Conservation (phyloP, 2,888 invertebrate species). For the Kryphioiulus occultus region DNA sequence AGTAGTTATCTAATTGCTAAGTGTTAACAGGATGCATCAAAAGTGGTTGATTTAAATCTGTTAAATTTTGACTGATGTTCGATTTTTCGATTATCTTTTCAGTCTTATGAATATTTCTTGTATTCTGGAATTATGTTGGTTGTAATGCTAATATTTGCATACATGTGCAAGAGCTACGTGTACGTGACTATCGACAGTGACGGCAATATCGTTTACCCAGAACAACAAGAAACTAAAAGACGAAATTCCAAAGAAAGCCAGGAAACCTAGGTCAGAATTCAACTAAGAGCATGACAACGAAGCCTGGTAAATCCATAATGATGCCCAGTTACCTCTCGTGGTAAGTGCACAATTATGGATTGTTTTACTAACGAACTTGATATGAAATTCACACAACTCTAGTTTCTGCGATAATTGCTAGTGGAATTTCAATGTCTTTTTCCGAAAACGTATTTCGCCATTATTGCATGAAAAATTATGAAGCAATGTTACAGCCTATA, state of each 20-base stretch:
- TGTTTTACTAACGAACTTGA: too few relatives aligned
- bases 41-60: too few relatives aligned
- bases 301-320: not conserved
- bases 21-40: too few relatives aligned
- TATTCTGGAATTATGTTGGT: constrained; percentile 85
- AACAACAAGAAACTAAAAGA: not conserved
- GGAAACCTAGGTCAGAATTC: not conserved
- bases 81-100: constrained; percentile 61
- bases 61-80: not conserved
- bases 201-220: constrained; percentile 36
- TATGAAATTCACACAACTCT: too few relatives aligned
- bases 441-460: too few relatives aligned
- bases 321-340: too few relatives aligned
- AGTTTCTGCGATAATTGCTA: too few relatives aligned
- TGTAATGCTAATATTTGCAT: constrained; percentile 81
- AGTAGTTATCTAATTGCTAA: not conserved
- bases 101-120: constrained; percentile 86
- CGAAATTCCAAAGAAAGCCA: not conserved
- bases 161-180: constrained; percentile 81
- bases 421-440: too few relatives aligned
- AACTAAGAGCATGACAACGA: not conserved
- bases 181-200: constrained; percentile 65
- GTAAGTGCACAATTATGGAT: too few relatives aligned
- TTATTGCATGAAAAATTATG: too few relatives aligned
- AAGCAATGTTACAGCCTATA: too few relatives aligned